Conservation (phyloP, 1,140 invertebrate genomes). For the Babylonia areolata region DNA sequence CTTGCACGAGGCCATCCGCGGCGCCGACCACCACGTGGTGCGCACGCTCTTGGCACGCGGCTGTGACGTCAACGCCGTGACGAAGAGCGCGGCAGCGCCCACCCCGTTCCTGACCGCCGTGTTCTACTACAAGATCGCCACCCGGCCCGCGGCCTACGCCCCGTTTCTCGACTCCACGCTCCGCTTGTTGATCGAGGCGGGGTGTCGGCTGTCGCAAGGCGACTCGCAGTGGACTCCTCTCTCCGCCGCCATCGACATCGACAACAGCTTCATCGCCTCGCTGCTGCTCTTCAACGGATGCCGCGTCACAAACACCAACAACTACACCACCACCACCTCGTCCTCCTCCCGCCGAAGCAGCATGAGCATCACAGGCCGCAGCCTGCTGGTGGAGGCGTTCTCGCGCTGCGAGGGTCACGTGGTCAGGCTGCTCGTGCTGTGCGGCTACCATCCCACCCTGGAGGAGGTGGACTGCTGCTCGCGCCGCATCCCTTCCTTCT, state of each 20-base stretch:
- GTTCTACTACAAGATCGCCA: constrained; percentile 68
- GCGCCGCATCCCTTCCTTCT: constrained; percentile 65
- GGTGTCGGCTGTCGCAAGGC: constrained; percentile 62
- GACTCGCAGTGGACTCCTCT: constrained; percentile 70
- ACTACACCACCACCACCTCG: constrained; percentile 51
- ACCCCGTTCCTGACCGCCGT: constrained; percentile 69
- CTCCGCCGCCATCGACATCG: constrained; percentile 62
- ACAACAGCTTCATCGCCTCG: constrained; percentile 65
- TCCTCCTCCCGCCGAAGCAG: constrained; percentile 48
- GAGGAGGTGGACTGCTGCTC: constrained; percentile 68
- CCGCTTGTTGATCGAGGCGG: constrained; percentile 60
- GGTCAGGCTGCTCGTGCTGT: constrained; percentile 61
- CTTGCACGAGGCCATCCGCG: constrained; percentile 66
- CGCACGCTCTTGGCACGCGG: constrained; percentile 56
- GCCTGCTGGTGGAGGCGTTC: constrained; percentile 68
- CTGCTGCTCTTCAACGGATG: constrained; percentile 67
- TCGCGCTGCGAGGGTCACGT: constrained; percentile 65
- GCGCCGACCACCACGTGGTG: constrained; percentile 66
- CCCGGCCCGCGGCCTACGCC: constrained; percentile 51
- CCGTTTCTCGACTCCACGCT: constrained; percentile 58
- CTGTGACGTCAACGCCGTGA: constrained; percentile 63
- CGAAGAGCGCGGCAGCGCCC: constrained; percentile 57
- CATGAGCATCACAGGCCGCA: no score
- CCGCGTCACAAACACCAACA: constrained; percentile 44
- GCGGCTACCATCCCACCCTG: constrained; percentile 62